Evolutionary conservation across 2,113 vertebrate species (phyloP), one percentile per base, ranked within the genome.

Genomic region (Amphiprion ocellaris): DNA sequence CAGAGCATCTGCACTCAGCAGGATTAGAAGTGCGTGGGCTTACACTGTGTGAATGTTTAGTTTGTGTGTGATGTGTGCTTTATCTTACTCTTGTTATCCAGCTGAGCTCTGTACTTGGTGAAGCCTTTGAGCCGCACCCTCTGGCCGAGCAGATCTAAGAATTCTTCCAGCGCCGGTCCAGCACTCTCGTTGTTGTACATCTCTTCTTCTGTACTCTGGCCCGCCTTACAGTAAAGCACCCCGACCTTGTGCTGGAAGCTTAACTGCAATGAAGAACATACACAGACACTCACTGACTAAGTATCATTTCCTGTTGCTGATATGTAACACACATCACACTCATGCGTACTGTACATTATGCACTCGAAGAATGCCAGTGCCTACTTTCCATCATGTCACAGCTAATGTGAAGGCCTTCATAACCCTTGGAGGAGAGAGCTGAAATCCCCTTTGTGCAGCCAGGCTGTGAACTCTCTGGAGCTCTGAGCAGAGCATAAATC

Each of bases 211-310:
- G 97, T 98, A 93, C 97, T 97, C 93, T 99, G 98, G 74, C 96
- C 97, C 1, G 97, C 96, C 93, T 96, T 97, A 92, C 98, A 99
- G 93, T 99, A 99, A 69, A 99, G 95, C 77, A 99, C 96, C 33
- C 98, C 98, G 68, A 99, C 95, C 91, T 99, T 99, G 93, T 99
- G 98, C 87, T 99, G 98, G 94, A 98, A 99, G 94, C 98, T 99
- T 86, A 99, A 92, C 98, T 99, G 96, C 61, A 96, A 95, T 3
- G 21, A 62, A 26, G 49, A 77, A 69, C 65, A 86, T 16, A 76
- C 74, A 76, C 82, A 82, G 75, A 87, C 33, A 69, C 73, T 65
- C 68, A 63, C 46, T 50, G 37, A 69, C 39, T 69, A 26, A 84
- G 77, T 77, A 82, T 82, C 1, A 52, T 72, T 85, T 88, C 79